Evolutionary conservation across 2,888 invertebrate genomes (phyloP).

Genomic region (Chrysomela aeneicollis): DNA sequence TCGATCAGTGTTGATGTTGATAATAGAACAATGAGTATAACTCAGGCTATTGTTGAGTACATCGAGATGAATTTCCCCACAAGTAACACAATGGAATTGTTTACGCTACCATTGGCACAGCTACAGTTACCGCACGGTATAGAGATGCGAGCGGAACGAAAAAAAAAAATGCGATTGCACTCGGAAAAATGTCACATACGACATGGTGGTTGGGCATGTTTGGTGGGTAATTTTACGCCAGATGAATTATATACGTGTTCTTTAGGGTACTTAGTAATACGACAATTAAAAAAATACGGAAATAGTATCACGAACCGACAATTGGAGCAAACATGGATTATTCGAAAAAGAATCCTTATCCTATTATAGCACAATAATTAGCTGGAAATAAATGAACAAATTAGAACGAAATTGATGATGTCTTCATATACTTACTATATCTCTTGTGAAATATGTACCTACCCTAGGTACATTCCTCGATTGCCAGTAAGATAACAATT

Average conservation of each 20-base stretch:
- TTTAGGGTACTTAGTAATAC: neutral
- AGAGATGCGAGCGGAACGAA: constrained; percentile 5
- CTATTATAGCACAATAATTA: no score
- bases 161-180: neutral
- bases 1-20: no score
- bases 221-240: neutral
- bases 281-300: neutral
- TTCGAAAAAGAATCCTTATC: no score
- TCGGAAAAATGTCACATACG: neutral
- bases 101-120: constrained; percentile 33
- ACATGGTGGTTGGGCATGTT: neutral
- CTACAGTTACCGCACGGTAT: constrained; percentile 24
- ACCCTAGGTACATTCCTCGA: no score
- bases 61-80: neutral
- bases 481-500: no score
- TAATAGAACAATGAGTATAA: neutral
- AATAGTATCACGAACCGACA: neutral
- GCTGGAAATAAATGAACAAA: no score
- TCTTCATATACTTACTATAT: no score
- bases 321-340: neutral
- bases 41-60: neutral
- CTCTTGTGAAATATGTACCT: no score
- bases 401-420: no score
- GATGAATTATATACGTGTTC: neutral
- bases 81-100: constrained; percentile 26